Percentiles rank a stretch among this genome's conserved stretches.
Conservation (phyloP, 2,113 vertebrate genomes). For the Corynorhinus townsendii region DNA sequence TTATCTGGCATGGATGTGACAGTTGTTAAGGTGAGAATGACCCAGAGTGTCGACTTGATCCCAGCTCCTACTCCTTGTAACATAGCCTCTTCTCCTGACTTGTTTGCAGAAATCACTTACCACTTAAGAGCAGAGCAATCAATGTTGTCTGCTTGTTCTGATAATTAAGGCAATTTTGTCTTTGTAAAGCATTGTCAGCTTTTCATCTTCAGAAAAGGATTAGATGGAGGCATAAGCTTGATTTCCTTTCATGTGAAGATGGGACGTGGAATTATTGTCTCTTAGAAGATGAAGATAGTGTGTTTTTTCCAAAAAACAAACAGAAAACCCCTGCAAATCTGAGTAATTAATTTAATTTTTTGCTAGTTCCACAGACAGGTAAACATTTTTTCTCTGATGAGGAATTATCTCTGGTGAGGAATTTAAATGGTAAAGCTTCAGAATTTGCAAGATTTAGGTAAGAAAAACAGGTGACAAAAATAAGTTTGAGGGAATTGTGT, state of each 20-base stretch:
- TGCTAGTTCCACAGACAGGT: conserved; percentile 19
- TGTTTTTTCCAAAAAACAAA: conserved; percentile 56
- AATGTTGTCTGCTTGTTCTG: neutral
- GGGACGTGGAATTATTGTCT: neutral
- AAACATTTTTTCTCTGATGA: neutral
- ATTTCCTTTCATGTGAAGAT: neutral
- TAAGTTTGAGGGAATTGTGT: neutral
- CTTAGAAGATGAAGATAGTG: neutral
- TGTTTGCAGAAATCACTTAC: neutral
- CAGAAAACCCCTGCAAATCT: conserved; percentile 10
- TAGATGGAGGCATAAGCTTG: neutral
- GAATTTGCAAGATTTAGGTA: conserved; percentile 28
- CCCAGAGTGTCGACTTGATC: neutral
- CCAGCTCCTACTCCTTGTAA: neutral
- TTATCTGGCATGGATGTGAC: conserved; percentile 94
- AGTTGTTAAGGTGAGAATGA: conserved; percentile 89
- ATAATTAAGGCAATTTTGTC: neutral
- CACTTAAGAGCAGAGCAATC: neutral
- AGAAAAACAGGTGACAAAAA: neutral
- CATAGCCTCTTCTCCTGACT: neutral
- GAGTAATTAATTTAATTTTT: conserved; percentile 49
- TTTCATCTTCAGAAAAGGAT: conserved; percentile 17
- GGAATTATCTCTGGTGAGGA: rapidly evolving
- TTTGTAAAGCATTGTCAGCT: neutral
- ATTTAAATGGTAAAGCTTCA: conserved; percentile 25